These are phyloP conservation scores for Alviniconcha marisindica DNA, from an alignment of 1,140 invertebrate species.

Conservation along the genomic window DNA sequence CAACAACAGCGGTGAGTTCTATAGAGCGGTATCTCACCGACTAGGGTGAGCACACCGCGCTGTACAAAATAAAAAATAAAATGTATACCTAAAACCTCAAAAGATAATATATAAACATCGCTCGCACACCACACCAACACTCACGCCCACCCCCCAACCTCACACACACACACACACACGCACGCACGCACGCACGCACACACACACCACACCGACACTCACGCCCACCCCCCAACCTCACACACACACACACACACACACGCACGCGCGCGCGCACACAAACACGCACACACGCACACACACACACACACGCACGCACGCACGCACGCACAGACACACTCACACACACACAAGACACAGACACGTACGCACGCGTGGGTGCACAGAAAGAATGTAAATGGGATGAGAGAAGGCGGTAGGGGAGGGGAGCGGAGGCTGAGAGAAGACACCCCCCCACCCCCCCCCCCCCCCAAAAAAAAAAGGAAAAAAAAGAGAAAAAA, in stretches of 20 bases:
- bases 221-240: neutral
- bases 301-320: conserved; percentile 9
- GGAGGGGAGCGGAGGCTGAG: neutral
- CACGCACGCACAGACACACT: conserved; percentile 23
- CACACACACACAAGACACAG: conserved; percentile 12
- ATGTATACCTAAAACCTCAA: neutral
- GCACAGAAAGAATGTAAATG: neutral
- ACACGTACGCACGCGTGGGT: conserved; percentile 18
- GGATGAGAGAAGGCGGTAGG: neutral
- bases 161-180: neutral
- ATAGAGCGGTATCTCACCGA: neutral
- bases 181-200: too few relatives aligned
- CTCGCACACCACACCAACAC: neutral
- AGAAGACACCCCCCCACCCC: too few relatives aligned
- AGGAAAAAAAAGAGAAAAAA: too few relatives aligned
- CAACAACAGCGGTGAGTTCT: neutral
- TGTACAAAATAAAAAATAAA: neutral
- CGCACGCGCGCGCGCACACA: neutral
- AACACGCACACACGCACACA: neutral
- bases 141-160: neutral
- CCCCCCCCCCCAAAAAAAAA: too few relatives aligned
- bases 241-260: neutral
- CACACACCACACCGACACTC: neutral
- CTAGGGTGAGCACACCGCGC: too few relatives aligned
- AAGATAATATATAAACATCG: too few relatives aligned